A percentile compares a stretch with the other conserved stretches of the same genome.
phyloP scores from a whole-genome alignment of 1,140 invertebrate species.

The Drosophila simulans region DNA sequence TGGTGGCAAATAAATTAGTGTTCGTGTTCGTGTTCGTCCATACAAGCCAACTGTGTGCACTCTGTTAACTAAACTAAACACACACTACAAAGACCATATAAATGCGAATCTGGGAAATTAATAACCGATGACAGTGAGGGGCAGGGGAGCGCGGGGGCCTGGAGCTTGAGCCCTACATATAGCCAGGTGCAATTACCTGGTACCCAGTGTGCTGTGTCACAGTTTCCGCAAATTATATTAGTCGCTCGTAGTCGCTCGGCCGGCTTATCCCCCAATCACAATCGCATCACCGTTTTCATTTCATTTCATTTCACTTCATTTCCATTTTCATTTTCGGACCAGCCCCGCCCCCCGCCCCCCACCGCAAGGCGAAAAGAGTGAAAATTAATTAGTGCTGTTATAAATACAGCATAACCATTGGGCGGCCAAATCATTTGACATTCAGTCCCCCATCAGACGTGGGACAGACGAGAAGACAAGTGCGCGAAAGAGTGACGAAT shows the following conservation, averaged over 20 bases:
- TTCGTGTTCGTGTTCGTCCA: slow-evolving; percentile 5
- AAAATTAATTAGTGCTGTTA: slow-evolving; percentile 77
- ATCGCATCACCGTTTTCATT: slow-evolving; percentile 65
- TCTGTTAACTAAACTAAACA: not conserved
- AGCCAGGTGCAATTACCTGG: slow-evolving; percentile 51
- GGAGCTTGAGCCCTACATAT: slow-evolving; percentile 39
- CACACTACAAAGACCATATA: not conserved
- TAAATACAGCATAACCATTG: slow-evolving; percentile 79
- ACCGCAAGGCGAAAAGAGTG: slow-evolving; percentile 40
- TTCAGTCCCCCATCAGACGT: slow-evolving; percentile 57
- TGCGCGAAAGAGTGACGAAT: slow-evolving; percentile 47
- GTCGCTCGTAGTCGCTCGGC: slow-evolving; percentile 36
- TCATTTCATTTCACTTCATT: slow-evolving; percentile 16
- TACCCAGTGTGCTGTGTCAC: slow-evolving; percentile 61
- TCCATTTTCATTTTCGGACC: slow-evolving; percentile 14
- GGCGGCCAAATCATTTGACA: slow-evolving; percentile 75
- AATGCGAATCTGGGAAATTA: slow-evolving; percentile 39
- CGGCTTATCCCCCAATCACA: slow-evolving; percentile 52
- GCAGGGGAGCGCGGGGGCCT: slow-evolving; percentile 17
- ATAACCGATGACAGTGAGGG: slow-evolving; percentile 39
- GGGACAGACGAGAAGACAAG: slow-evolving; percentile 19
- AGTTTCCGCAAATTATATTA: slow-evolving; percentile 79
- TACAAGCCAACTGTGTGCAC: not conserved
- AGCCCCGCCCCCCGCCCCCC: slow-evolving; percentile 19
- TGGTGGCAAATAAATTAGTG: slow-evolving; percentile 14